Percentiles rank a stretch among this genome's conserved stretches.
phyloP scores from a whole-genome alignment of 2,113 vertebrate species.

The Hemicordylus capensis region DNA sequence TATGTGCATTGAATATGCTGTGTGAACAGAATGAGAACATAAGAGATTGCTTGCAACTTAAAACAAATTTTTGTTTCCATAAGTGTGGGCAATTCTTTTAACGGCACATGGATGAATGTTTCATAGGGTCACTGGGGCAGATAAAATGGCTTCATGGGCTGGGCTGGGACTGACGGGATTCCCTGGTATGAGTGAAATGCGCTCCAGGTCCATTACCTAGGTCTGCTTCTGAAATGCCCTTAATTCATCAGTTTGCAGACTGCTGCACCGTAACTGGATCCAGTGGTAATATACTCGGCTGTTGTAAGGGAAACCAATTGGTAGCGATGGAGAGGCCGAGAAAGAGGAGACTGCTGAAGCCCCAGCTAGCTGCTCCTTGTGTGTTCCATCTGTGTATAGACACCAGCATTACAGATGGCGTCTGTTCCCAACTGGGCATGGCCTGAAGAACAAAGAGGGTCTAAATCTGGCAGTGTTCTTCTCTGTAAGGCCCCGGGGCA shows the following conservation, averaged over 20 bases:
- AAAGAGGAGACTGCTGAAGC: not conserved
- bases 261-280: not conserved
- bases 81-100: not conserved
- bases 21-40: no score
- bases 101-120: not conserved
- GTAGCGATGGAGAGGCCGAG: not conserved
- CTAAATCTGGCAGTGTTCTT: no score
- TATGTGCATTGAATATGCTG: no score
- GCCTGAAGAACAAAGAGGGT: no score
- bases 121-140: not conserved
- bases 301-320: conserved; percentile 7
- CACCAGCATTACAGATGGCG: not conserved
- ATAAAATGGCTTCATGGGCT: not conserved
- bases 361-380: not conserved
- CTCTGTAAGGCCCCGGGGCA: no score
- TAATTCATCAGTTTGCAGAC: conserved; percentile 28
- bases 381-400: not conserved
- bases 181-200: not conserved
- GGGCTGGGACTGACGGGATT: rapidly evolving
- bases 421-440: no score
- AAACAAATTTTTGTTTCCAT: not conserved
- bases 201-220: conserved; percentile 14
- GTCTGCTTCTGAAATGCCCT: conserved; percentile 14
- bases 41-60: not conserved
- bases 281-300: conserved; percentile 13